Conservation (phyloP, 2,797 vertebrate genomes). For the Malacoraja senta region DNA sequence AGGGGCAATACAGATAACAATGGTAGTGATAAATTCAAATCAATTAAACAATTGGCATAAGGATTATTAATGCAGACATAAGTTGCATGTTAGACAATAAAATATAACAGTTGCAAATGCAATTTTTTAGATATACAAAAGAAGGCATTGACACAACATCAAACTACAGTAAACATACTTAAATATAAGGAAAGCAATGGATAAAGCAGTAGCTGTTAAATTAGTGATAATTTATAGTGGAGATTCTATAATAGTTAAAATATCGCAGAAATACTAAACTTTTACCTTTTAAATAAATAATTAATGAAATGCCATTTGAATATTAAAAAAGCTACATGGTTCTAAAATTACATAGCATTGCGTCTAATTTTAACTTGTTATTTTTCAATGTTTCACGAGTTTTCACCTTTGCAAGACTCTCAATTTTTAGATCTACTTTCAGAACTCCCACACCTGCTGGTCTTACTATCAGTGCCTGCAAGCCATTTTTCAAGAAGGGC, state of each 20-base stretch:
- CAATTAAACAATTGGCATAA: neutral
- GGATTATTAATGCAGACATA: neutral
- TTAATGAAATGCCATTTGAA: neutral
- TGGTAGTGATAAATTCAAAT: neutral
- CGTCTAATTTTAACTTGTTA: neutral
- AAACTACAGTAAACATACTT: neutral
- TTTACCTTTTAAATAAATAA: neutral
- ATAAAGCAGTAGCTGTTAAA: no score
- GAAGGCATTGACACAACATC: neutral
- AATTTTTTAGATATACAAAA: neutral
- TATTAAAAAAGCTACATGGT: neutral
- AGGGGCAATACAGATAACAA: neutral
- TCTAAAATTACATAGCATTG: neutral
- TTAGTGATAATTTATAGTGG: no score
- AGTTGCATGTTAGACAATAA: neutral
- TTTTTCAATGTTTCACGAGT: neutral
- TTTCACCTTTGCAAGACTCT: neutral
- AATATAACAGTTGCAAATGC: neutral
- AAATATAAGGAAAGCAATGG: neutral
- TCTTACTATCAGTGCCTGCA: neutral
- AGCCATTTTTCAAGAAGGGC: neutral
- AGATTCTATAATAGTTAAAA: neutral
- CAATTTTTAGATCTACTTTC: neutral
- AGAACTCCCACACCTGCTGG: neutral
- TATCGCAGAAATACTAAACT: neutral